Evolutionary conservation across 53 echinoderm and acorn worm species (phyloP), one percentile per base, ranked within the genome.

Genomic region (Mesocentrotus franciscanus): DNA sequence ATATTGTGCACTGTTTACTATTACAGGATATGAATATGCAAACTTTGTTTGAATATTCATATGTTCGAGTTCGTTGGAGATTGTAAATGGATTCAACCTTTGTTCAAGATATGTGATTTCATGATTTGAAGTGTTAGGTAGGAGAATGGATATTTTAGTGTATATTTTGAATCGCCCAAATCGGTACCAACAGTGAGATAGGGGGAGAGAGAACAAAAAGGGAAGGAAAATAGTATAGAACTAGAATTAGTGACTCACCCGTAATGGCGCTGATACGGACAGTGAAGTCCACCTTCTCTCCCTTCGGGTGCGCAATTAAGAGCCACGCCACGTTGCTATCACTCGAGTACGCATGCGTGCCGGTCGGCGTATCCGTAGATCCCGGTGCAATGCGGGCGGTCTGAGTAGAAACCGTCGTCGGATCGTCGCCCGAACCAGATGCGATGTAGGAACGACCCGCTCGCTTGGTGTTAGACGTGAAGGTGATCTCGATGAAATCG

Each of bases 201-300:
- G 49, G 49, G 49, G 49, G 49, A 49, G 49, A 62, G 1, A 61
- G 16, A 61, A 61, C 1, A 61, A 62, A 8, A 62, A 62, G 3
- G 12, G 18, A 62, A 62, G 18, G 18, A 62, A 62, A 6, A 7
- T 49, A 49, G 49, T 49, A 2, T 49, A 7, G 49, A 49, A 5
- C 49, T 6, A 39, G 39, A 49, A 49, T 2, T 2, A 49, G 64
- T 11, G 10, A 42, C 90, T 90, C 56, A 90, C 90, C 90, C 2
- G 60, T 60, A 59, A 94, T 39, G 15, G 84, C 94, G 24, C 35
- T 94, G 10, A 94, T 66, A 61, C 36, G 83, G 27, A 94, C 57
- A 10, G 84, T 34, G n/a, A 94, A 94, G 34, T 84, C 94, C 0
- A 94, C 62, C 35, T 94, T 94, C 85, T 94, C 94, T n/a, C 84